Evolutionary conservation across 2,888 invertebrate genomes (phyloP), one percentile per base, ranked within the genome.

Genomic region (Tupiocoris notatus): DNA sequence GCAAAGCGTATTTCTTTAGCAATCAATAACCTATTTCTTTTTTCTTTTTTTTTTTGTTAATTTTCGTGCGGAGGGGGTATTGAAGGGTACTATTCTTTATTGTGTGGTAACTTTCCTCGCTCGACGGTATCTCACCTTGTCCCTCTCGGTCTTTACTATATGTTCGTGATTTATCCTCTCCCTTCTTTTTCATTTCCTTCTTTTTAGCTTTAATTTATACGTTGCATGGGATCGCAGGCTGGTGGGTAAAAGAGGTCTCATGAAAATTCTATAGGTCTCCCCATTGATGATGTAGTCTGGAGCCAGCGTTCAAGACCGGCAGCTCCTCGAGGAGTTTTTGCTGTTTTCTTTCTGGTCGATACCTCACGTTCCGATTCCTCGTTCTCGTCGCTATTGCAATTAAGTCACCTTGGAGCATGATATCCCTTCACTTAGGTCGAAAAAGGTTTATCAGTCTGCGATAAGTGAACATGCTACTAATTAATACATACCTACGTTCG

Each of bases 271-370:
- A 67, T 54, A 20, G 56, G 67, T 67, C 22, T 20, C 67, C 56
- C 67, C 67, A 67, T 67, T 67, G 67, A 21, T 23, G 67, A 21
- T 23, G 21, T 22, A 39, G 65, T 3, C 57, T 20, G 56, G 67
- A 67, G 67, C 67, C 67, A 57, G 39, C 56, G 67, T 56, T 67
- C 67, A 67, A 67, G 67, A 67, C 67, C n/a, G 57, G 67, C 21
- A 67, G 67, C 67, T 21, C 39, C 21, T 16, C 56, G 6, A 20
- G 20, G 2, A n/a, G 39, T 56, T 67, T 67, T 67, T 57, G 65
- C 65, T 39, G 18, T 39, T 39, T 39, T 39, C 39, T 3, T 12
- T 39, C 39, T 7, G 39, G 39, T 39, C 39, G 39, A 39, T 39
- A 39, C 39, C 39, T 39, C 39, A 39, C 39, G 39, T 39, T 39